Percentiles rank a stretch among this genome's conserved stretches.
Evolutionary conservation across 2,888 invertebrate genomes (phyloP).

Genomic region (Microdon myrmicae): DNA sequence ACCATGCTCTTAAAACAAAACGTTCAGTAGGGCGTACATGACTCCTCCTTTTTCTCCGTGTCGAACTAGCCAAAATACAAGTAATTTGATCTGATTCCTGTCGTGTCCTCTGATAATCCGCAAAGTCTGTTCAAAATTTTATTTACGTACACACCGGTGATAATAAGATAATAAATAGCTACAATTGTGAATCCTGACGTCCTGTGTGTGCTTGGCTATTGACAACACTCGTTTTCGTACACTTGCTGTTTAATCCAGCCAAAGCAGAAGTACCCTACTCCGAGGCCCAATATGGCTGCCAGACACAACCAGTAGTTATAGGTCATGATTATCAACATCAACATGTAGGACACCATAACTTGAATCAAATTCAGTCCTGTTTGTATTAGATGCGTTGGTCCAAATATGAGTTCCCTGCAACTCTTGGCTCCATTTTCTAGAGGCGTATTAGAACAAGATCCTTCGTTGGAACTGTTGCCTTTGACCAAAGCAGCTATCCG

Average conservation of each 20-base stretch:
- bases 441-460: slow-evolving; percentile 56
- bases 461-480: slow-evolving; percentile 20
- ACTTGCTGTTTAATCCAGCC: slow-evolving; percentile 61
- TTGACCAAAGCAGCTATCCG: slow-evolving; percentile 55
- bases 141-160: no score
- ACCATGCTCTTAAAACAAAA: slow-evolving; percentile 10
- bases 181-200: not conserved
- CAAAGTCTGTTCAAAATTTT: no score
- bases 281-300: slow-evolving; percentile 62
- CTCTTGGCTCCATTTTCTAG: slow-evolving; percentile 50
- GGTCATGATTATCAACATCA: slow-evolving; percentile 65
- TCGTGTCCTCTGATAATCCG: no score
- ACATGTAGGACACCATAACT: slow-evolving; percentile 61
- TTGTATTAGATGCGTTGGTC: slow-evolving; percentile 59
- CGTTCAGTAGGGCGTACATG: slow-evolving; percentile 20
- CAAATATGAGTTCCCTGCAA: slow-evolving; percentile 56
- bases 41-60: slow-evolving; percentile 15
- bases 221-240: slow-evolving; percentile 62
- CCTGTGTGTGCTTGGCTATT: slow-evolving; percentile 16
- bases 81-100: slow-evolving; percentile 26
- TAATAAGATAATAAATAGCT: no score
- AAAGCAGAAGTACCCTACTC: slow-evolving; percentile 63
- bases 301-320: slow-evolving; percentile 65
- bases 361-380: slow-evolving; percentile 61
- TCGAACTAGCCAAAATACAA: slow-evolving; percentile 1